These are phyloP conservation scores for Trididemnum nubilum DNA, from an alignment of 23 tunicate genomes.

Conservation along the genomic window DNA sequence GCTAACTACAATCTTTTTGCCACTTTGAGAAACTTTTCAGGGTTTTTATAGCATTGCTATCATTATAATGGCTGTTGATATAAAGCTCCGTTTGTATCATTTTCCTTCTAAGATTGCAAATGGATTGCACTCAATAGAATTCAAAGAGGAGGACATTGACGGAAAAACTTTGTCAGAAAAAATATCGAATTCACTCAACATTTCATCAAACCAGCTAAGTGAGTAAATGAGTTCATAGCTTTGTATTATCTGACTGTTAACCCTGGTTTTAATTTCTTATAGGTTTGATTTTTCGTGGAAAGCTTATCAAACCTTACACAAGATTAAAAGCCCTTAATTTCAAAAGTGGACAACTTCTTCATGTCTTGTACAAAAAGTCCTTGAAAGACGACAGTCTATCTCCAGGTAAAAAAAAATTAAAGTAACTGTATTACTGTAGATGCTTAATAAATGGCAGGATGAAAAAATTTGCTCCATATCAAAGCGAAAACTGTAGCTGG, in stretches of 20 bases:
- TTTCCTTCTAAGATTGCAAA: conserved; percentile 12
- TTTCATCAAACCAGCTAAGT: background rate
- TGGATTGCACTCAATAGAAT: conserved; percentile 3
- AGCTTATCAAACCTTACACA: background rate
- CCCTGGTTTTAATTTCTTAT: background rate
- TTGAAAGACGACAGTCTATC: background rate
- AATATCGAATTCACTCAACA: background rate
- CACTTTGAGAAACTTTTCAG: too few relatives aligned
- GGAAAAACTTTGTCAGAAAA: conserved; percentile 14
- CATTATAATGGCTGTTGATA: background rate
- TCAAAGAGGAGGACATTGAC: conserved; percentile 19
- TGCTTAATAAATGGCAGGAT: too few relatives aligned
- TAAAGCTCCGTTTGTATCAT: conserved; percentile 21
- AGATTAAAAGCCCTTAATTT: conserved; percentile 10
- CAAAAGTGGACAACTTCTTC: conserved; percentile 12
- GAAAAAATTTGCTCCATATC: too few relatives aligned
- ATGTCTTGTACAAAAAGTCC: conserved; percentile 12
- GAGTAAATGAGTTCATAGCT: too few relatives aligned
- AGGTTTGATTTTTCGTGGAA: conserved; percentile 27
- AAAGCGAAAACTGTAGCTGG: too few relatives aligned
- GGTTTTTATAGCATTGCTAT: background rate
- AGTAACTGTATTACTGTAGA: too few relatives aligned
- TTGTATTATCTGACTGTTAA: background rate
- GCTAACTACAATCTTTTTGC: too few relatives aligned
- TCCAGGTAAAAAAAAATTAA: conserved; percentile 3